Conservation (phyloP, 2,888 invertebrate genomes). For the Brachypalpus laphriformis region DNA sequence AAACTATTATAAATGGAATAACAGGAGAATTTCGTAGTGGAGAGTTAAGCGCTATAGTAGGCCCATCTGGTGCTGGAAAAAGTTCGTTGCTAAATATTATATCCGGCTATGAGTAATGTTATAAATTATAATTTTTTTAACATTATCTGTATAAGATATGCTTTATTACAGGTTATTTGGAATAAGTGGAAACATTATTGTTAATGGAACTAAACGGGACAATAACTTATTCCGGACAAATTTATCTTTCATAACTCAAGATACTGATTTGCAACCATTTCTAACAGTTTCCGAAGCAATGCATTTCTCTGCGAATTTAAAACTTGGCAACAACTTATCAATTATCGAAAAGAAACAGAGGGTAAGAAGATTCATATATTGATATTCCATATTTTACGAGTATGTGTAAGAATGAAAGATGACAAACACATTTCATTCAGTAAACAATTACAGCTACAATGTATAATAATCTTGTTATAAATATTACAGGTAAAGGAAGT, state of each 20-base stretch:
- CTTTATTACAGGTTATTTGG: slow-evolving; percentile 78
- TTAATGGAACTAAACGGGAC: slow-evolving; percentile 89
- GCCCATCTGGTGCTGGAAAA: slow-evolving; percentile 95
- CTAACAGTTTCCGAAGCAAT: slow-evolving; percentile 94
- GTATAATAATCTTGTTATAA: background rate
- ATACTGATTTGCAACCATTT: slow-evolving; percentile 91
- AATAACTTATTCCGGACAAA: slow-evolving; percentile 88
- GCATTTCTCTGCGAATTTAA: slow-evolving; percentile 93
- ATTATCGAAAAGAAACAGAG: slow-evolving; percentile 86
- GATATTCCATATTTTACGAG: too few relatives aligned
- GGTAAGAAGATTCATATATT: slow-evolving; percentile 83
- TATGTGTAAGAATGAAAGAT: too few relatives aligned
- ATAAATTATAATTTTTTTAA: background rate
- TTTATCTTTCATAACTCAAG: slow-evolving; percentile 95
- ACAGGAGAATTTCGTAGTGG: slow-evolving; percentile 89
- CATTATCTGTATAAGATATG: background rate
- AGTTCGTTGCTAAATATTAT: slow-evolving; percentile 94
- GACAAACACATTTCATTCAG: too few relatives aligned
- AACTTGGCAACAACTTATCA: slow-evolving; percentile 88
- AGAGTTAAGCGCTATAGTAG: slow-evolving; percentile 93
- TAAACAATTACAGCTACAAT: too few relatives aligned
- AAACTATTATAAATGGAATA: slow-evolving; percentile 85
- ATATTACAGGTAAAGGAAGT: slow-evolving; percentile 85
- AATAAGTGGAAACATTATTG: slow-evolving; percentile 87
- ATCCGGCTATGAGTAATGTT: slow-evolving; percentile 92